Base-by-base conservation (phyloP, 2,888 invertebrate genomes). In the Caenorhabditis sp. region DNA sequence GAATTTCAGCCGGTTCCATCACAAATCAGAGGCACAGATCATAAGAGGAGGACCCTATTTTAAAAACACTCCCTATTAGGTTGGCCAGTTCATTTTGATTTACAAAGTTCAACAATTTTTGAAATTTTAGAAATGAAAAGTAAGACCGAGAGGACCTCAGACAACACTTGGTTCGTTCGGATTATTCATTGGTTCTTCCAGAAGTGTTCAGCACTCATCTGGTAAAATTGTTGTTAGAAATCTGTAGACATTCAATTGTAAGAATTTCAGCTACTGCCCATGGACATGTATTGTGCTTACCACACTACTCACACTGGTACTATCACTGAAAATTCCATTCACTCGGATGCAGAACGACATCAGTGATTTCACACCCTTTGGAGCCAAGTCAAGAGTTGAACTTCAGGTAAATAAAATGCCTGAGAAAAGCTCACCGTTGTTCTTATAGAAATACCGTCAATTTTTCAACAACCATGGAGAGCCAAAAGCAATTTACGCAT, bases 341-440 rank as follows among this genome's bases (percentile, higher is more conserved):
- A 89, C 90, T 1, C 70, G 84, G 35, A 87, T 91, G 88, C 80
- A 88, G 12, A 91, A 91, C 75, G 89, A 91, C 73, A 91, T 91
- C 58, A 86, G 90, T 61, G 91, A 91, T 74, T 91, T 91, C 66
- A 91, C 91, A 38, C 91, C 91, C 5, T 85, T 79, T 31, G 90
- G 86, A n/a, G 91, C 91, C 10, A 82, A 88, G 54, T 90, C 90
- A 1, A 72, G 91, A 54, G 74, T 81, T n/a, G 91, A 91, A 81
- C 69, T 88, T 7, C 80, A 88, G 84, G 90, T 90, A 54, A 14
- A 4, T 0, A 38, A 38, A 12, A 38, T 10, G 38, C 12, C 31
- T 35, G n/a, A n/a, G 7, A 31, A 31, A 10, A 10, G 6, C 38
- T 38, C 38, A 7, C 31, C 10, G 7, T 56, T 24, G 2, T 14